Conservation (phyloP, 2,888 invertebrate species). For the Dilophus febrilis region DNA sequence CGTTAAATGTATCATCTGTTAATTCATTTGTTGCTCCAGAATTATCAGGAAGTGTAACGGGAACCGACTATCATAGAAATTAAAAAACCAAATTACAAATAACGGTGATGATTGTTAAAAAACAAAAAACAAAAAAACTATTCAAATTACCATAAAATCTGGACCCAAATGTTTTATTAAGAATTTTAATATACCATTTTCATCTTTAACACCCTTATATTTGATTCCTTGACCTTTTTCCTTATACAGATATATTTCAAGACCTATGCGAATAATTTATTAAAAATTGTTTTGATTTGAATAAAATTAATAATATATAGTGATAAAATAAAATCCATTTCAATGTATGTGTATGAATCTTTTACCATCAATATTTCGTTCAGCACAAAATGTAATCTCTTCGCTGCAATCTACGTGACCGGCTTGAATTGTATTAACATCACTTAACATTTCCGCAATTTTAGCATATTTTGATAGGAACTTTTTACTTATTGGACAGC, state of each 20-base stretch:
- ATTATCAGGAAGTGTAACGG: constrained; percentile 34
- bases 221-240: neutral
- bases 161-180: constrained; percentile 4
- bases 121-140: neutral
- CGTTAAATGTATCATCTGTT: constrained; percentile 57
- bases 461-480: neutral
- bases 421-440: neutral
- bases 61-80: neutral
- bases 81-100: too few relatives aligned
- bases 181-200: constrained; percentile 1
- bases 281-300: neutral
- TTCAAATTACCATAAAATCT: constrained; percentile 3
- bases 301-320: neutral
- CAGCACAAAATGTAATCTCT: neutral
- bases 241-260: constrained; percentile 1
- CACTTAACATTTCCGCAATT: constrained; percentile 1
- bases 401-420: neutral
- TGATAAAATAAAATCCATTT: too few relatives aligned
- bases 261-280: neutral
- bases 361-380: neutral
- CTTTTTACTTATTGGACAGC: neutral
- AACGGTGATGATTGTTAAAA: neutral
- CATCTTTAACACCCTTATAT: neutral
- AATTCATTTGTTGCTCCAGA: constrained; percentile 50
- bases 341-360: neutral